Percentiles rank a stretch among this genome's conserved stretches.
phyloP scores from a whole-genome alignment of 2,888 invertebrate genomes.

The Fabriciana adippe region DNA sequence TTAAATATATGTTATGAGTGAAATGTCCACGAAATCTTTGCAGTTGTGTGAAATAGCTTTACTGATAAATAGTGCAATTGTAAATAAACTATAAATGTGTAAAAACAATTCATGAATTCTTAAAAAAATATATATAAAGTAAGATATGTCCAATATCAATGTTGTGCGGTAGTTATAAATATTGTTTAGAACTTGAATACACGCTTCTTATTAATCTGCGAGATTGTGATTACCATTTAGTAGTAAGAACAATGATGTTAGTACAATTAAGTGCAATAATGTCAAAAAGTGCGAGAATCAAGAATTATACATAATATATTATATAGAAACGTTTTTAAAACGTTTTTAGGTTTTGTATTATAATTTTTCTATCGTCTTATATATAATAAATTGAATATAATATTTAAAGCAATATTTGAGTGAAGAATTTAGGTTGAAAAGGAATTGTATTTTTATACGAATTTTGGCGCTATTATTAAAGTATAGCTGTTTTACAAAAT shows the following conservation, averaged over 20 bases:
- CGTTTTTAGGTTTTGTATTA: conserved; percentile 3
- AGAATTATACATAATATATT: neutral
- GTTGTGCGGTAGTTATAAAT: neutral
- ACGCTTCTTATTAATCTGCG: conserved; percentile 6
- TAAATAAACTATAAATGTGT: neutral
- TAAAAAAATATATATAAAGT: neutral
- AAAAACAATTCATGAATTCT: neutral
- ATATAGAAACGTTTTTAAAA: conserved; percentile 20
- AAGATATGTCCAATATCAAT: neutral
- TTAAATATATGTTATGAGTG: neutral
- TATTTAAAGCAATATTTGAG: conserved; percentile 25
- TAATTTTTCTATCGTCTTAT: conserved; percentile 13
- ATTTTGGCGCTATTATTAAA: conserved; percentile 26
- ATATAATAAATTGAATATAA: conserved; percentile 10
- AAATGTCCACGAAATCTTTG: neutral
- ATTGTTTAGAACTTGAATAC: neutral
- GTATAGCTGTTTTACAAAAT: conserved; percentile 23
- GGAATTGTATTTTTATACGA: conserved; percentile 36
- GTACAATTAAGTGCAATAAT: conserved; percentile 23
- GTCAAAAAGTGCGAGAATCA: neutral
- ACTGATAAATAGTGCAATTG: conserved; percentile 24
- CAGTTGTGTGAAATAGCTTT: conserved; percentile 12
- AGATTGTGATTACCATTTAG: conserved; percentile 12
- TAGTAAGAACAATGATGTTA: conserved; percentile 5
- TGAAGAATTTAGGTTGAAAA: conserved; percentile 8